A percentile compares a stretch with the other conserved stretches of the same genome.
These are phyloP conservation scores for Cynopterus brachyotis DNA, from an alignment of 2,113 vertebrate species.

Conservation along the genomic window DNA sequence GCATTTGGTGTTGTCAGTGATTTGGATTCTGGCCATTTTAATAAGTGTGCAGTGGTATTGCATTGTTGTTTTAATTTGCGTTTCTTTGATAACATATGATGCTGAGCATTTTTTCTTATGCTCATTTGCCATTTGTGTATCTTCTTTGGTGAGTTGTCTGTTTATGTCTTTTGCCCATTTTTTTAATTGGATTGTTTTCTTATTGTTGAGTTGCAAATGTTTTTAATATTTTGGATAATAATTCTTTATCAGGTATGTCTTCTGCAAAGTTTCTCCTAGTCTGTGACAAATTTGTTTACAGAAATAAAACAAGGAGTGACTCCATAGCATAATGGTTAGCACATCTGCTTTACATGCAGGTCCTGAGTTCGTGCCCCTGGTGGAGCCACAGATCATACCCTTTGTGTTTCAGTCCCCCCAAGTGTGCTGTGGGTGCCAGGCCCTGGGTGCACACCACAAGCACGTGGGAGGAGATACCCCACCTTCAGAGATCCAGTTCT, in stretches of 20 bases:
- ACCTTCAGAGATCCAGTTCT: no score
- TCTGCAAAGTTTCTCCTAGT: slow-evolving; percentile 16
- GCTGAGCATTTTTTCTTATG: background rate
- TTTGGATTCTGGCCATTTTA: background rate
- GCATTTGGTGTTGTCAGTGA: background rate
- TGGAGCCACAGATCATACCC: no score
- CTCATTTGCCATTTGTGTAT: background rate
- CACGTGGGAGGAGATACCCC: no score
- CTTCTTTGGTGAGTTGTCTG: background rate
- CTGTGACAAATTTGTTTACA: background rate
- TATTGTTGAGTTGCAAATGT: background rate
- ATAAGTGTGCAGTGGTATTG: background rate
- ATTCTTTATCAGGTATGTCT: background rate
- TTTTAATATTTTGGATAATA: background rate
- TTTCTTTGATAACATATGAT: background rate
- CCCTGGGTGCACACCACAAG: no score
- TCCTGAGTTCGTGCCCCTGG: no score
- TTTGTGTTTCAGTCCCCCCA: no score
- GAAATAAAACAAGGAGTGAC: background rate
- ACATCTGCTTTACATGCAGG: no score
- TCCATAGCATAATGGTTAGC: no score
- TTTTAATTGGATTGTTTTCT: background rate
- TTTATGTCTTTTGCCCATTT: background rate
- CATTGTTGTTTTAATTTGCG: background rate
- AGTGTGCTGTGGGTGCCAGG: no score